Conservation (phyloP, 2,888 invertebrate genomes). For the Plagodis pulveraria region DNA sequence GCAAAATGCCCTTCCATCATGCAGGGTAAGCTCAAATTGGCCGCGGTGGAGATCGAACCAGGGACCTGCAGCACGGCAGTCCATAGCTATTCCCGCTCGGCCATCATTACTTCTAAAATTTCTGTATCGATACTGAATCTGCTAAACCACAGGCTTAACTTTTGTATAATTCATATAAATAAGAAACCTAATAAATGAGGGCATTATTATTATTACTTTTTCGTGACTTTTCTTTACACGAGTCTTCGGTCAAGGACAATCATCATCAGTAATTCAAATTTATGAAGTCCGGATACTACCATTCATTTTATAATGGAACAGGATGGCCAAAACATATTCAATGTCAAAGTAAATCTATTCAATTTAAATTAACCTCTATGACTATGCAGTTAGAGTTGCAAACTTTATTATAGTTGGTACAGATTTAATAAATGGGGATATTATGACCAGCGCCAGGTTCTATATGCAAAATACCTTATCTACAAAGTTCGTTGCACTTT, state of each 20-base stretch:
- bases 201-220: not conserved
- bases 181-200: too few species aligned
- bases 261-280: slow-evolving; percentile 27
- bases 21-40: too few species aligned
- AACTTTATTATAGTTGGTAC: not conserved
- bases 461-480: slow-evolving; percentile 13
- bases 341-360: not conserved
- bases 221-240: slow-evolving; percentile 26
- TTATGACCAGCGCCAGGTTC: slow-evolving; percentile 3
- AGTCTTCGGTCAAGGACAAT: slow-evolving; percentile 27
- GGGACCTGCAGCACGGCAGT: too few species aligned
- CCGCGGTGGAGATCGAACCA: too few species aligned
- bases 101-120: too few species aligned
- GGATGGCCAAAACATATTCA: not conserved
- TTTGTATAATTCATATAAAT: too few species aligned
- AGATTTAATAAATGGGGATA: slow-evolving; percentile 4
- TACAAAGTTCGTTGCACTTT: slow-evolving; percentile 27
- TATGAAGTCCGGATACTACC: slow-evolving; percentile 12
- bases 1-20: too few species aligned
- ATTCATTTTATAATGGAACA: not conserved
- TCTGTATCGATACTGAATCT: too few species aligned
- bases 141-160: too few species aligned
- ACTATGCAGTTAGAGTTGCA: not conserved
- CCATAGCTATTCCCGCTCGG: too few species aligned
- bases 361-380: not conserved